These are phyloP conservation scores for Temnothorax ravouxi DNA, from an alignment of 2,888 invertebrate genomes.

Conservation along the genomic window DNA sequence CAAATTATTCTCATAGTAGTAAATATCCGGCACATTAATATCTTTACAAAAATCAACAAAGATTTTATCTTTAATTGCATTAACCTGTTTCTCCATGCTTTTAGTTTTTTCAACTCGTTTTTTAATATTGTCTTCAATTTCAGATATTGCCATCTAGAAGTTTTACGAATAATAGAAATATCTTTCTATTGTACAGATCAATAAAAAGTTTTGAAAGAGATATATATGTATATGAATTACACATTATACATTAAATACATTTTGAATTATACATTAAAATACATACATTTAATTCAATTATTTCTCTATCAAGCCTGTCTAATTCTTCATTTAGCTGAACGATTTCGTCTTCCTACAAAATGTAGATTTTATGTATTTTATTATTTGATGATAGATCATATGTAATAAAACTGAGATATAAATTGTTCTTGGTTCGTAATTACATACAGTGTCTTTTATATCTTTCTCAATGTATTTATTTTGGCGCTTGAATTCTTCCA, in stretches of 20 bases:
- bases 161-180: slow-evolving; percentile 87
- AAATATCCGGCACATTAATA: slow-evolving; percentile 97
- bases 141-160: slow-evolving; percentile 61
- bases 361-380: slow-evolving; percentile 1
- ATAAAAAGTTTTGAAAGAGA: background rate
- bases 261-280: slow-evolving; percentile 80
- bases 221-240: slow-evolving; percentile 65
- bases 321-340: slow-evolving; percentile 89
- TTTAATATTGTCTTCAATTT: slow-evolving; percentile 86
- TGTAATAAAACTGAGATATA: background rate
- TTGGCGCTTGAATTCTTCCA: slow-evolving; percentile 96
- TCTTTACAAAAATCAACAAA: slow-evolving; percentile 96
- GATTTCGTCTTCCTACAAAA: slow-evolving; percentile 89
- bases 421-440: background rate
- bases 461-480: slow-evolving; percentile 97
- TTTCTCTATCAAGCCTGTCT: slow-evolving; percentile 88
- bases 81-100: slow-evolving; percentile 95
- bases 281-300: slow-evolving; percentile 80
- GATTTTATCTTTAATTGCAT: slow-evolving; percentile 96
- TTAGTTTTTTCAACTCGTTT: slow-evolving; percentile 91
- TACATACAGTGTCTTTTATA: slow-evolving; percentile 93
- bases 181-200: slow-evolving; percentile 70
- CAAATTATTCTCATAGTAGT: slow-evolving; percentile 97
- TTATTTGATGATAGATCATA: background rate
- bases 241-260: no score